Evolutionary conservation across 2,888 invertebrate genomes (phyloP).

Genomic region (Didymodactylos carnosus): DNA sequence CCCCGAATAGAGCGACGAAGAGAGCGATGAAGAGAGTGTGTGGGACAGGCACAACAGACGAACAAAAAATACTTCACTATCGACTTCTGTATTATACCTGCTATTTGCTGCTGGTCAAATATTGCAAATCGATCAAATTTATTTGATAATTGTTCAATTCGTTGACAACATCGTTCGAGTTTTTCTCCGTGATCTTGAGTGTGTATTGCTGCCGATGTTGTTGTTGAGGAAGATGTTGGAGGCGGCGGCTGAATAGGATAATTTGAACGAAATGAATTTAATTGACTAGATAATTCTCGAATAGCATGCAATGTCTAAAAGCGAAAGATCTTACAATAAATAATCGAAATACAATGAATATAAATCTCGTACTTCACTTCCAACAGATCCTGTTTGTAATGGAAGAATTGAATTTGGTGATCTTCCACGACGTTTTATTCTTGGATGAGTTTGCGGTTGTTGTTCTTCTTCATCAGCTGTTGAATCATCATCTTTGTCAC

Average conservation of each 20-base stretch:
- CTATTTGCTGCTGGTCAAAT: too few relatives aligned
- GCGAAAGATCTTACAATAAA: background rate
- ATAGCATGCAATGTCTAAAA: background rate
- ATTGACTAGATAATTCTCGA: background rate
- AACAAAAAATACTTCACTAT: too few relatives aligned
- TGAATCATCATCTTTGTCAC: constrained; percentile 1
- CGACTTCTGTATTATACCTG: too few relatives aligned
- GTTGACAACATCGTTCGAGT: background rate
- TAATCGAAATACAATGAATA: too few relatives aligned
- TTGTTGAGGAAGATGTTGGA: too few relatives aligned
- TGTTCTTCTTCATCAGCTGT: background rate
- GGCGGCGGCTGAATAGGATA: too few relatives aligned
- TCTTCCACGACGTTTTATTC: background rate
- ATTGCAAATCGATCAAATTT: background rate
- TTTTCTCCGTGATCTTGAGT: background rate
- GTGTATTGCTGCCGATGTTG: background rate
- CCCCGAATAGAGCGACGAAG: too few relatives aligned
- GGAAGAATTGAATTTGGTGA: background rate
- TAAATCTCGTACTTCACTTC: background rate
- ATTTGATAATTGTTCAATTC: background rate
- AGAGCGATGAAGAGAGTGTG: too few relatives aligned
- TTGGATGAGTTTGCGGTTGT: background rate
- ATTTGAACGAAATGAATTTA: background rate
- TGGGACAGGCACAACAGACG: too few relatives aligned
- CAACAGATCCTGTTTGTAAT: background rate